Percentiles rank a stretch among this genome's conserved stretches.
phyloP scores from a whole-genome alignment of 2,113 vertebrate genomes.

The Hystrix brachyura region DNA sequence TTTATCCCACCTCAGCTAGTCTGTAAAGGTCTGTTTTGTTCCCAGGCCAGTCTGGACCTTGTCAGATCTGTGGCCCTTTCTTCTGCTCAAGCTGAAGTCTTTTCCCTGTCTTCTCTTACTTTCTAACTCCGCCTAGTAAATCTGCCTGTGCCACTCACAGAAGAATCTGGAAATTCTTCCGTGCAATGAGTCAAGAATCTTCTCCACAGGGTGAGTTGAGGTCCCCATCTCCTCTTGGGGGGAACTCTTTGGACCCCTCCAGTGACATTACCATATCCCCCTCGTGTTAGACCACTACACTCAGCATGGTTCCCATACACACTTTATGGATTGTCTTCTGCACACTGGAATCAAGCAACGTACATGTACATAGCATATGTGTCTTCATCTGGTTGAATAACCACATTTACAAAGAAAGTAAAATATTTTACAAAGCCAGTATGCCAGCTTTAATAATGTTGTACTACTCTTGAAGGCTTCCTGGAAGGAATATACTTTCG shows the following conservation, averaged over 20 bases:
- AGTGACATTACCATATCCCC: not conserved
- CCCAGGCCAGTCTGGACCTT: no score
- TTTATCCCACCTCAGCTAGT: no score
- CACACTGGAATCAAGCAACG: not conserved
- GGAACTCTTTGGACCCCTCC: not conserved
- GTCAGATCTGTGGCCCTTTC: not conserved
- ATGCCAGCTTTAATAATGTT: constrained; percentile 21
- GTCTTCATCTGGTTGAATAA: constrained; percentile 25
- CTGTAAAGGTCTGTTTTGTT: not conserved
- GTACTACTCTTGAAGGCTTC: constrained; percentile 4
- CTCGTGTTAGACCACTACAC: not conserved
- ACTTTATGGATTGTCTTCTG: not conserved
- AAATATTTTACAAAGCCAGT: not conserved
- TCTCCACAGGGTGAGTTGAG: not conserved
- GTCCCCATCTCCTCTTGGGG: not conserved
- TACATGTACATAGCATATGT: not conserved
- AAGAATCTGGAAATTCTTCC: not conserved
- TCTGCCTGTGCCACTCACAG: not conserved
- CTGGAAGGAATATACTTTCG: constrained; percentile 29
- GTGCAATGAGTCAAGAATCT: not conserved
- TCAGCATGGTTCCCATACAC: not conserved
- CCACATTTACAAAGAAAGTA: constrained; percentile 43
- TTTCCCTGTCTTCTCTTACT: not conserved
- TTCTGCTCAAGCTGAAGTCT: not conserved
- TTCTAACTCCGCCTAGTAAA: not conserved